A percentile compares a stretch with the other conserved stretches of the same genome.
These are phyloP conservation scores for Arge pagana DNA, from an alignment of 2,888 invertebrate genomes.

Conservation along the genomic window DNA sequence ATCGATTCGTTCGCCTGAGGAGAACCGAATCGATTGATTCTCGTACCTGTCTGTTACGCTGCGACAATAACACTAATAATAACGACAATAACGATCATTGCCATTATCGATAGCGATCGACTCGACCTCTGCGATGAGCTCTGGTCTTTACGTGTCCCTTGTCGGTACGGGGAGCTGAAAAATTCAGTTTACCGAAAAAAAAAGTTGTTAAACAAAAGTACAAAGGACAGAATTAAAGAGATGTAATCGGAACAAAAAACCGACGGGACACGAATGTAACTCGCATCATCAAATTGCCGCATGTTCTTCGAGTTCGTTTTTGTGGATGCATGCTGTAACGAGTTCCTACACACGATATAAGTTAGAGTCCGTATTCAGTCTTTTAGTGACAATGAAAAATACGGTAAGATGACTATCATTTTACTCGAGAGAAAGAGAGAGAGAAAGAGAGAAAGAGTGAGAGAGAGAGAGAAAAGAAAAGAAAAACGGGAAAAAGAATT, in stretches of 20 bases:
- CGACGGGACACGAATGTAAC: conserved; percentile 1
- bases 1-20: too few species aligned
- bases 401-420: too few species aligned
- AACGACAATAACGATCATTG: too few species aligned
- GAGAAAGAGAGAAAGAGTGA: neutral
- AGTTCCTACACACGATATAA: conserved; percentile 1
- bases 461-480: neutral
- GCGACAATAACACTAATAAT: too few species aligned
- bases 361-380: conserved; percentile 4
- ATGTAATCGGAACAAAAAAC: too few species aligned
- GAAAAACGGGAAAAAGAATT: too few species aligned
- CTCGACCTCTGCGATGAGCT: too few species aligned
- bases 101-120: too few species aligned
- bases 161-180: neutral
- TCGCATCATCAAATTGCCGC: conserved; percentile 9
- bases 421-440: neutral
- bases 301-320: conserved; percentile 13
- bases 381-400: conserved; percentile 11
- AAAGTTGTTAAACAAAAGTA: too few species aligned
- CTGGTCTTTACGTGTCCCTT: neutral
- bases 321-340: conserved; percentile 12
- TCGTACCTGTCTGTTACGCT: too few species aligned
- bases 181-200: too few species aligned
- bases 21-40: too few species aligned
- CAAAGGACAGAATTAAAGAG: conserved; percentile 1